These are phyloP conservation scores for Meloidogyne exigua DNA, from an alignment of 1,140 invertebrate species.

Conservation along the genomic window DNA sequence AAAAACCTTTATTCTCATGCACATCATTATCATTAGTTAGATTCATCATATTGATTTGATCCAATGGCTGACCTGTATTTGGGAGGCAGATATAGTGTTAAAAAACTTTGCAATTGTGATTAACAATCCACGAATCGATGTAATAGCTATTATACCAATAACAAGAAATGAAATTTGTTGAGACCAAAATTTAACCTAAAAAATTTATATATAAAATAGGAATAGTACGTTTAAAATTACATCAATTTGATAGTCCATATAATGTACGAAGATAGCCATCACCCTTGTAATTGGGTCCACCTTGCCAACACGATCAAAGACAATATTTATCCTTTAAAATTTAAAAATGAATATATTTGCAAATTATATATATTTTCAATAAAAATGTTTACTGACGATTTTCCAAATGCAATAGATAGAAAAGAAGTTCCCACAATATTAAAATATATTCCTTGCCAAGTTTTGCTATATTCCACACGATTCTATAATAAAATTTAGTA, in stretches of 20 bases:
- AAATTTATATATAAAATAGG: not conserved
- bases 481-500: conserved; percentile 67
- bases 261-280: conserved; percentile 93
- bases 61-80: too few relatives aligned
- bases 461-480: conserved; percentile 84
- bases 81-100: conserved; percentile 98
- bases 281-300: conserved; percentile 95
- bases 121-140: conserved; percentile 90
- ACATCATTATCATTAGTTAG: not conserved
- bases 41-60: not conserved
- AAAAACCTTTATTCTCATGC: not conserved
- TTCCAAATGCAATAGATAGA: conserved; percentile 98
- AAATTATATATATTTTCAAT: too few relatives aligned
- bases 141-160: conserved; percentile 94
- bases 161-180: conserved; percentile 96
- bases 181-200: conserved; percentile 82
- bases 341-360: conserved; percentile 66
- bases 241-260: conserved; percentile 92
- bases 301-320: conserved; percentile 96
- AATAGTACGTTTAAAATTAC: conserved; percentile 66
- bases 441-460: conserved; percentile 96
- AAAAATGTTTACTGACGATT: conserved; percentile 75
- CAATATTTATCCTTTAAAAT: conserved; percentile 74
- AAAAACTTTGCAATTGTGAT: conserved; percentile 99
- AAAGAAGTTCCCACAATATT: conserved; percentile 97